Evolutionary conservation across 2,797 vertebrate genomes (phyloP).

Genomic region (Dicrostonyx torquatus): DNA sequence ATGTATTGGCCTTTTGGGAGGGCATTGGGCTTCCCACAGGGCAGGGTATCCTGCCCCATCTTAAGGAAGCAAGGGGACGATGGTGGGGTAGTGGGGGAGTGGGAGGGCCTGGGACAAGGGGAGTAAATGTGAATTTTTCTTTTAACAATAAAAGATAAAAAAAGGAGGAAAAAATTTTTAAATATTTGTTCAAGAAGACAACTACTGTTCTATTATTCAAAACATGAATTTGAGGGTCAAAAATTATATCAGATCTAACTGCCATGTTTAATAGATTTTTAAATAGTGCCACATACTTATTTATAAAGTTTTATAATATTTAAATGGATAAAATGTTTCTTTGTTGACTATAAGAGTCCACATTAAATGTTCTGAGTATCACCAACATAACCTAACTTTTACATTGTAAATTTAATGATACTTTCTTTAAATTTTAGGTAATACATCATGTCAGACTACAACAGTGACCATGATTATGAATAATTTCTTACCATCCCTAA

Average conservation of each 20-base stretch:
- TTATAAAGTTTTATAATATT: background rate
- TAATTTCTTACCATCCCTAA: background rate
- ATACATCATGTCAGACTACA: background rate
- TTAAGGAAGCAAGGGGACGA: too few relatives aligned
- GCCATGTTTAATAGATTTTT: background rate
- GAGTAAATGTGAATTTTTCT: too few relatives aligned
- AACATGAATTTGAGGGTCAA: background rate
- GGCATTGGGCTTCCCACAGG: too few relatives aligned
- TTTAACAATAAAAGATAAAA: too few relatives aligned
- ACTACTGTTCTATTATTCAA: background rate
- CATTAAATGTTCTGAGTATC: background rate
- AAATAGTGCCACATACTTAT: background rate
- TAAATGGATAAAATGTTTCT: background rate
- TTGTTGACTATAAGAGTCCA: background rate
- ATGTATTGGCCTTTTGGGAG: too few relatives aligned
- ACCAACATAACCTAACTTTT: background rate
- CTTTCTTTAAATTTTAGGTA: background rate
- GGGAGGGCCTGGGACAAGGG: too few relatives aligned
- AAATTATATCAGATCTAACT: background rate
- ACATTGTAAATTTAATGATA: background rate
- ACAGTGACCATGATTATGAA: background rate
- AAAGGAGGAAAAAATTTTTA: too few relatives aligned
- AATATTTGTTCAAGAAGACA: background rate
- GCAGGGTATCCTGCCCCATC: too few relatives aligned
- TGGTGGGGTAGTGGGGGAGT: too few relatives aligned